Base-by-base conservation (phyloP, 2,113 vertebrate genomes). In the Acanthisitta chloris region DNA sequence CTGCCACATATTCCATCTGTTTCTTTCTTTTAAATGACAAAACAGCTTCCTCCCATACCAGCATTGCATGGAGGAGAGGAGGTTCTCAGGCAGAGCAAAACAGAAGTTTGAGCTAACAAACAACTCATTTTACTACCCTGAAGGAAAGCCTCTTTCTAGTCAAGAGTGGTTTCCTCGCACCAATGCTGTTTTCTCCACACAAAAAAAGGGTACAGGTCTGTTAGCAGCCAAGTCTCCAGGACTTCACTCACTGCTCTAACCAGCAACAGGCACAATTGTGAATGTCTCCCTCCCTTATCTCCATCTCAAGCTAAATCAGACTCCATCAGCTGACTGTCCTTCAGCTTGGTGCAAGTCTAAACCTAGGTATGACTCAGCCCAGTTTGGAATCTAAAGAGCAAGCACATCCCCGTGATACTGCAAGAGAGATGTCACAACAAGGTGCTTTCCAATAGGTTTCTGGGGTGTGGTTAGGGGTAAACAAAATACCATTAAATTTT, bases 1-100 rank as follows among this genome's bases (percentile, higher is more conserved):
- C 77, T 90, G 84, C 89, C 82, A 96, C 90, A 87, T 88, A 96
- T 93, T 91, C 97, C 96, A 97, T 97, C 97, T 97, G 96, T 93
- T 97, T 97, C 96, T 96, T 92, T 93, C 89, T 94, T 95, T 91
- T 78, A 84, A 88, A 89, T 81, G 93, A 96, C 92, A 96, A 97
- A 97, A 95, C 74, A 89, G 81, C 83, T 95, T 94, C 85, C 59
- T 96, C 43, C 48, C 57, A 48, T 96, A 90, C 51, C 54, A 94
- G 65, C 33, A 31, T 3, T 78, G 42, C 61, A 58, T 70, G 70
- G 66, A 89, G 49, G 42, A 96, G 42, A 80, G 52, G 25, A 86
- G 43, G 58, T 58, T 92, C 74, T 92, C 64, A 74, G 62, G 52
- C 4, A 1, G 43, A 74, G 67, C 51, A 57, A 92, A 93, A 76